phyloP scores from a whole-genome alignment of 1,140 invertebrate species.

The Rhynchophorus ferrugineus region DNA sequence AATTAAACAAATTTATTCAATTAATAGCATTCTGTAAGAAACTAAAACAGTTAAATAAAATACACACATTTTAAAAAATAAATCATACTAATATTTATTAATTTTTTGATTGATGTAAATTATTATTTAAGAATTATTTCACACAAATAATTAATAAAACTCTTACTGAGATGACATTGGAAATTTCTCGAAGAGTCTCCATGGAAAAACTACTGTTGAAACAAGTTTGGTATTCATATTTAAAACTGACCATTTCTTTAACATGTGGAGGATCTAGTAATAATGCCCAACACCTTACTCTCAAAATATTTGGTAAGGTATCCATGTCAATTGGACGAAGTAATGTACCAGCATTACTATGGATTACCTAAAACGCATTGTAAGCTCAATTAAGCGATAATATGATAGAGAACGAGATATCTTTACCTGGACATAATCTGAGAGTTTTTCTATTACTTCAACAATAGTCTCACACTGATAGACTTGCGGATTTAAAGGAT shows the following conservation, averaged over 20 bases:
- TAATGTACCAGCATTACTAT: slow-evolving; percentile 30
- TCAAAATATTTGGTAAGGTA: slow-evolving; percentile 23
- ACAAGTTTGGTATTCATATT: slow-evolving; percentile 29
- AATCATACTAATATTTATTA: no score
- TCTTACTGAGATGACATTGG: slow-evolving; percentile 30
- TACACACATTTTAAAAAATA: no score
- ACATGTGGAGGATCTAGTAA: slow-evolving; percentile 33
- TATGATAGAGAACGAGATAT: background rate
- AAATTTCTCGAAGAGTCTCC: slow-evolving; percentile 29
- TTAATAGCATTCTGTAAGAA: no score
- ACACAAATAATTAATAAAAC: background rate
- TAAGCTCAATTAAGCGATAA: no score
- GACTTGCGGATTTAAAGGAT: slow-evolving; percentile 48
- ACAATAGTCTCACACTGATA: slow-evolving; percentile 48
- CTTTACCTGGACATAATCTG: slow-evolving; percentile 37
- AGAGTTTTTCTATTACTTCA: slow-evolving; percentile 48
- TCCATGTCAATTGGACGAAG: slow-evolving; percentile 27
- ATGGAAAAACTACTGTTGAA: slow-evolving; percentile 32
- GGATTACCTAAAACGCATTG: slow-evolving; percentile 23
- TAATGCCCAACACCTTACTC: slow-evolving; percentile 34
- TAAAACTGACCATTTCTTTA: slow-evolving; percentile 27
- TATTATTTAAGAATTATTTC: background rate
- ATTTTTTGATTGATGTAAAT: no score
- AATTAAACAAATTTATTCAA: no score
- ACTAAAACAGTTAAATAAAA: no score